These are phyloP conservation scores for Spodoptera litura DNA, from an alignment of 1,140 invertebrate species.

Conservation along the genomic window DNA sequence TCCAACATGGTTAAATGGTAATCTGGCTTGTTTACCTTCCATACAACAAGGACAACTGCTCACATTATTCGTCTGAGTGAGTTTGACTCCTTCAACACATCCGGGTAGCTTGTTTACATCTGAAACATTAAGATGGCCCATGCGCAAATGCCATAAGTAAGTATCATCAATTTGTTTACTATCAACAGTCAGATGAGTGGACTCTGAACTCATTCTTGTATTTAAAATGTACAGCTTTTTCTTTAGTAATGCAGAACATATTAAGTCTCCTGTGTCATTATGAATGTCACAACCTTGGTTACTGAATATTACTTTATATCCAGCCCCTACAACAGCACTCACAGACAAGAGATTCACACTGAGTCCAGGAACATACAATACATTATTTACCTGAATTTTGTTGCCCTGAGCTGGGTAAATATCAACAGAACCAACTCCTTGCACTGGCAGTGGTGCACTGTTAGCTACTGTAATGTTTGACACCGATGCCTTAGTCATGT, in stretches of 20 bases:
- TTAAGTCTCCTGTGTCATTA: constrained; percentile 14
- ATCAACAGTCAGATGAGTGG: constrained; percentile 24
- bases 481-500: constrained; percentile 53
- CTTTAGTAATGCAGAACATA: constrained; percentile 41
- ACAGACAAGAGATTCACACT: constrained; percentile 52
- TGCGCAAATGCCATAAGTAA: constrained; percentile 50
- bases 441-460: constrained; percentile 51
- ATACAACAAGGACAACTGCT: too few relatives aligned
- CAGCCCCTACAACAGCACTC: constrained; percentile 50
- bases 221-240: constrained; percentile 49
- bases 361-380: constrained; percentile 52
- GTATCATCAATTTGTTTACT: constrained; percentile 33
- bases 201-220: neutral
- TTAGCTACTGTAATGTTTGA: constrained; percentile 55
- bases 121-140: constrained; percentile 49
- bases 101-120: constrained; percentile 47
- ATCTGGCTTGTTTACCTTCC: too few relatives aligned
- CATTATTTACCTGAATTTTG: constrained; percentile 51
- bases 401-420: constrained; percentile 41
- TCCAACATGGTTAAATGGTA: too few relatives aligned
- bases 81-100: constrained; percentile 45
- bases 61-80: neutral
- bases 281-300: constrained; percentile 44
- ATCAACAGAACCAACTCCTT: constrained; percentile 49
- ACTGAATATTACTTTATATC: constrained; percentile 50